Evolutionary conservation across 2,888 invertebrate species (phyloP).

Genomic region (Brachyptera risi): DNA sequence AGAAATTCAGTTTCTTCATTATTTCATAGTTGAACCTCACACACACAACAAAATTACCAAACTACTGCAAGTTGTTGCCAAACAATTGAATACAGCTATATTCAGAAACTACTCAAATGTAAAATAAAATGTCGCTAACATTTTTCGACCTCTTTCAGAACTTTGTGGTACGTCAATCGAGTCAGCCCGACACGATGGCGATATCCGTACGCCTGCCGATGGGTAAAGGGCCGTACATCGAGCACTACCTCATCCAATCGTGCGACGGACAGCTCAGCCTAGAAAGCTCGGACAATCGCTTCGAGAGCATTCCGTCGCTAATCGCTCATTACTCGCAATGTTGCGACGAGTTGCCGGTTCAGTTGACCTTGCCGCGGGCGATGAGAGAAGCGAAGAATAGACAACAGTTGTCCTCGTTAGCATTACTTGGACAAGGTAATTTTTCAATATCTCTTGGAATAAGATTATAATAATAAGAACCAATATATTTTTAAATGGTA

Average conservation of each 20-base stretch:
- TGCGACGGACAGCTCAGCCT: slow-evolving; percentile 72
- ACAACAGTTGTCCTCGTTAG: slow-evolving; percentile 85
- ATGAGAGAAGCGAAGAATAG: slow-evolving; percentile 84
- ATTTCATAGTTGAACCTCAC: too few species aligned
- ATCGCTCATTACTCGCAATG: slow-evolving; percentile 92
- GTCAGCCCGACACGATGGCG: slow-evolving; percentile 91
- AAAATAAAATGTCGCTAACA: too few species aligned
- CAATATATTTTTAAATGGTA: too few species aligned
- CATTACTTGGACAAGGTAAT: slow-evolving; percentile 72
- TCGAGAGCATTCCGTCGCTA: slow-evolving; percentile 86
- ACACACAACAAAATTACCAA: too few species aligned
- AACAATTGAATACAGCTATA: too few species aligned
- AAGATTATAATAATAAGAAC: background rate
- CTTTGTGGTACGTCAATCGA: slow-evolving; percentile 92
- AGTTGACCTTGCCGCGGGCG: slow-evolving; percentile 78
- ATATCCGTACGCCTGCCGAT: slow-evolving; percentile 85
- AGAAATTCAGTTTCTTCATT: too few species aligned
- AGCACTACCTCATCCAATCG: slow-evolving; percentile 93
- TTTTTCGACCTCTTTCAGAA: slow-evolving; percentile 56
- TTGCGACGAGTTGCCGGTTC: slow-evolving; percentile 91
- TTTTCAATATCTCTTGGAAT: slow-evolving; percentile 1
- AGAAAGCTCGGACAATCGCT: slow-evolving; percentile 91
- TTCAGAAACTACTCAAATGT: too few species aligned
- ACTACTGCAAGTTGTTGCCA: too few species aligned
- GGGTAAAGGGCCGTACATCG: slow-evolving; percentile 86